A percentile compares a stretch with the other conserved stretches of the same genome.
These are phyloP conservation scores for Micrasema longulum DNA, from an alignment of 1,140 invertebrate genomes.

Conservation along the genomic window DNA sequence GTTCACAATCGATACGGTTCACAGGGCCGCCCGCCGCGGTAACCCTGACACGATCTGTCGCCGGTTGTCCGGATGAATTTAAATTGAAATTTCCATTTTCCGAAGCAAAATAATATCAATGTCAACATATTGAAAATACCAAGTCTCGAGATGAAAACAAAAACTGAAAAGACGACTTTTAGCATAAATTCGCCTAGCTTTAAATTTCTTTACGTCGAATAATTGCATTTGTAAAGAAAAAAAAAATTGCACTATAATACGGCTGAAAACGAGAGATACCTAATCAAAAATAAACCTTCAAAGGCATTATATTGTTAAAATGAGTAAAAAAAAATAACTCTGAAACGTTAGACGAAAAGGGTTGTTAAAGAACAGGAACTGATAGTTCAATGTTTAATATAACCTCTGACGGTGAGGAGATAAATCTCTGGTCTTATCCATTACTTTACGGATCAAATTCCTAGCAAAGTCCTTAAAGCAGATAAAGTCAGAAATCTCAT, in stretches of 20 bases:
- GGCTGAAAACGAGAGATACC: too few species aligned
- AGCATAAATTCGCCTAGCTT: too few species aligned
- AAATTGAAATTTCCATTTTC: slow-evolving; percentile 36
- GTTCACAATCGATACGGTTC: slow-evolving; percentile 34
- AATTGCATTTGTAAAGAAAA: too few species aligned
- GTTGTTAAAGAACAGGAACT: too few species aligned
- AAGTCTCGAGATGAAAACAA: slow-evolving; percentile 11
- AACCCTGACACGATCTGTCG: slow-evolving; percentile 11
- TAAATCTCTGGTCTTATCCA: slow-evolving; percentile 9
- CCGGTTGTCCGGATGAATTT: slow-evolving; percentile 30
- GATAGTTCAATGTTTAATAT: background rate
- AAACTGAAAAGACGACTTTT: background rate
- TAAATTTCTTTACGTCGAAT: too few species aligned
- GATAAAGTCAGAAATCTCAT: slow-evolving; percentile 4
- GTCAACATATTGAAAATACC: slow-evolving; percentile 14
- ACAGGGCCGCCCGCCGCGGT: slow-evolving; percentile 1
- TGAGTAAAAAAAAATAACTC: too few species aligned
- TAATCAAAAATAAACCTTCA: too few species aligned
- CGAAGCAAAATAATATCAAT: slow-evolving; percentile 30
- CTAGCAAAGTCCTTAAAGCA: slow-evolving; percentile 11
- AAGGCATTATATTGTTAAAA: too few species aligned
- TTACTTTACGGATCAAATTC: slow-evolving; percentile 12
- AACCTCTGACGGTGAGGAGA: background rate
- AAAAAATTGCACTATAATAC: too few species aligned
- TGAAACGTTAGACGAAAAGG: too few species aligned